Conservation (phyloP, 2,888 invertebrate genomes). For the Steinernema scapterisci region DNA sequence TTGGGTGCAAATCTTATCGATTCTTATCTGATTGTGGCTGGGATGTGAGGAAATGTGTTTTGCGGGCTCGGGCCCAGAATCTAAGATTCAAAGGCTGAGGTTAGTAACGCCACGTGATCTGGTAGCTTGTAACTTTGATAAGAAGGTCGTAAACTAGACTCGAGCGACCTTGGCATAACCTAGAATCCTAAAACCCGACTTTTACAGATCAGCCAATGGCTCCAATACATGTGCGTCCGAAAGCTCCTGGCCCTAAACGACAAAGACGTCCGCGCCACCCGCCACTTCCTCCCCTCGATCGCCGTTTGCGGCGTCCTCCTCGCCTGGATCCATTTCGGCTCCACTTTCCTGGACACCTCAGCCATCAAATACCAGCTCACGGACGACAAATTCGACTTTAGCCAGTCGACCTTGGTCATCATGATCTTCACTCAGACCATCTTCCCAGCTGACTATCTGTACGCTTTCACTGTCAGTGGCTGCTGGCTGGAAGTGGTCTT, state of each 20-base stretch:
- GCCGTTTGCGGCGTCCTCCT: conserved; percentile 47
- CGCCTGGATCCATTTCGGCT: conserved; percentile 65
- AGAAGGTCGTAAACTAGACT: no score
- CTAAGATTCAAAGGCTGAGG: no score
- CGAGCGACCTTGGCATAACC: no score
- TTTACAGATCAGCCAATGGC: conserved; percentile 46
- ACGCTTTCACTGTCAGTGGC: conserved; percentile 62
- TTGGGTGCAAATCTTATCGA: no score
- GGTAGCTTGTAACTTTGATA: no score
- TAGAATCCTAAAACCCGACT: background rate
- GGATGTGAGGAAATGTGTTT: no score
- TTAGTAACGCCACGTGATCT: no score
- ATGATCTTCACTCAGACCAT: conserved; percentile 67
- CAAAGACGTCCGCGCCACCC: conserved; percentile 53
- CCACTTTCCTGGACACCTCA: conserved; percentile 56
- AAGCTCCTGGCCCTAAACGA: conserved; percentile 57
- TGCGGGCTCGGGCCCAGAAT: no score
- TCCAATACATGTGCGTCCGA: conserved; percentile 58
- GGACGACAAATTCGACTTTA: conserved; percentile 53
- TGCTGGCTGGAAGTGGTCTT: conserved; percentile 62
- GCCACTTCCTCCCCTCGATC: conserved; percentile 55
- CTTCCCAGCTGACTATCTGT: conserved; percentile 66
- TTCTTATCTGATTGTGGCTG: no score
- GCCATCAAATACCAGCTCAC: conserved; percentile 62
- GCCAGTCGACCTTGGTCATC: conserved; percentile 50